A percentile compares a stretch with the other conserved stretches of the same genome.
Conservation (phyloP, 2,797 vertebrate species). For the Enteromius fasciolatus region DNA sequence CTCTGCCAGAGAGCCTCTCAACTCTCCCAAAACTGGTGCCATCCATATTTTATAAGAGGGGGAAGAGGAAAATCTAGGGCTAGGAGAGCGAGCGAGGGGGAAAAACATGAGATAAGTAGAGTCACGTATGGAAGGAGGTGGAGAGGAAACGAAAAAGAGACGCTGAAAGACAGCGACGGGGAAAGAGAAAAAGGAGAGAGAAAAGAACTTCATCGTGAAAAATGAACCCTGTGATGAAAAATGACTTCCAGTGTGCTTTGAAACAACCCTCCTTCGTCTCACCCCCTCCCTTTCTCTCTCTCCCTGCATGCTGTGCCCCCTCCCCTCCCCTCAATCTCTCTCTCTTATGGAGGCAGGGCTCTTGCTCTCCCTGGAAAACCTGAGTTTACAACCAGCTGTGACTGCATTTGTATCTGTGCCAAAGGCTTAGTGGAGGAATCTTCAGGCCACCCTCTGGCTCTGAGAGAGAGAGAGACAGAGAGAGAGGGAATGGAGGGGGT, state of each 20-base stretch:
- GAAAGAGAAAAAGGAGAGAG: conserved; percentile 61
- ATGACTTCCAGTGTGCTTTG: conserved; percentile 84
- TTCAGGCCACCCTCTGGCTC: conserved; percentile 90
- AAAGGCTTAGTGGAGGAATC: conserved; percentile 99
- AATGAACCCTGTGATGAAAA: conserved; percentile 90
- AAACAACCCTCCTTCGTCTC: conserved; percentile 77
- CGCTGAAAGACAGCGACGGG: conserved; percentile 75
- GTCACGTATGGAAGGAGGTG: conserved; percentile 72
- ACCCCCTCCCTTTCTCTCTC: conserved; percentile 60
- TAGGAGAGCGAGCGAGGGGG: conserved; percentile 73
- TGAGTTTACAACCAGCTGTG: conserved; percentile 93
- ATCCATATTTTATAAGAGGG: conserved; percentile 97
- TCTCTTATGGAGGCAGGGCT: conserved; percentile 74
- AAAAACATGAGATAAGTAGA: conserved; percentile 73
- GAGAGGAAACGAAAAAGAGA: conserved; percentile 67
- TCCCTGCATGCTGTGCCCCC: conserved; percentile 63
- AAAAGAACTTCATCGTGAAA: conserved; percentile 84
- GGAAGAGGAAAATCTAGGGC: conserved; percentile 80
- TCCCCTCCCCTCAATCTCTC: conserved; percentile 59
- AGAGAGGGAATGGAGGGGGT: conserved; percentile 35
- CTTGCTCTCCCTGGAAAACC: conserved; percentile 90
- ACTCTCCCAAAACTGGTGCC: conserved; percentile 95
- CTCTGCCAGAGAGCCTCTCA: conserved; percentile 92
- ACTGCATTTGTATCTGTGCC: conserved; percentile 94
- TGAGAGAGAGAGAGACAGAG: conserved; percentile 67